Evolutionary conservation across 2,113 vertebrate genomes (phyloP), one percentile per base, ranked within the genome.

Genomic region (Proterorhinus semilunaris): DNA sequence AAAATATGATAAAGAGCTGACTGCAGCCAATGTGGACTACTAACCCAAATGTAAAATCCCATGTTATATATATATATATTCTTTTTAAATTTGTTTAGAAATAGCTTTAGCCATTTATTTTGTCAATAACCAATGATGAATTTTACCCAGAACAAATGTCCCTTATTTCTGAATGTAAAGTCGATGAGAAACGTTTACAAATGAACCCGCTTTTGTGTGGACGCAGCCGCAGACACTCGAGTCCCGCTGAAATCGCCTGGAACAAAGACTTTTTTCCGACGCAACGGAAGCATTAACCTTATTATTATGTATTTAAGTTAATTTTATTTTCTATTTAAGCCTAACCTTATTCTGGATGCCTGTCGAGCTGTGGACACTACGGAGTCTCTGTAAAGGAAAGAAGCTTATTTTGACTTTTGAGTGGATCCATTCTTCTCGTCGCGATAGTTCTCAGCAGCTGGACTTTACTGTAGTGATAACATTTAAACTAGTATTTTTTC

Each of bases 231-330:
- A 91, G 86, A 90, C 88, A 79, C 78, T 85, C 10, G 63, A 76
- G 68, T 83, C 85, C 74, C 86, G 84, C 78, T 88, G 87, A 4
- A 48, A 76, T 86, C 27, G 84, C 91, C 91, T 85, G 83, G 75
- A 64, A 85, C 71, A 36, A 86, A 86, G 89, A 90, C 91, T 36
- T 89, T 80, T 90, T 84, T 83, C 79, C 85, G 83, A 74, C 82
- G 85, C 88, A 80, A 92, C 92, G 91, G 92, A 93, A 92, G 77
- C 87, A 89, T 85, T 88, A 57, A 57, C 54, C 13, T 55, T 27
- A 43, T 61, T 61, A 91, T 80, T 85, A 91, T 91, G 90, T 91
- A 93, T 95, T 95, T 96, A 95, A 86, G 93, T 93, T 93, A 93
- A 94, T 63, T 44, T 63, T 63, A 57, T 68, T 54, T 63, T 68